Conservation (phyloP, 2,113 vertebrate genomes). For the Chaetura pelagica region DNA sequence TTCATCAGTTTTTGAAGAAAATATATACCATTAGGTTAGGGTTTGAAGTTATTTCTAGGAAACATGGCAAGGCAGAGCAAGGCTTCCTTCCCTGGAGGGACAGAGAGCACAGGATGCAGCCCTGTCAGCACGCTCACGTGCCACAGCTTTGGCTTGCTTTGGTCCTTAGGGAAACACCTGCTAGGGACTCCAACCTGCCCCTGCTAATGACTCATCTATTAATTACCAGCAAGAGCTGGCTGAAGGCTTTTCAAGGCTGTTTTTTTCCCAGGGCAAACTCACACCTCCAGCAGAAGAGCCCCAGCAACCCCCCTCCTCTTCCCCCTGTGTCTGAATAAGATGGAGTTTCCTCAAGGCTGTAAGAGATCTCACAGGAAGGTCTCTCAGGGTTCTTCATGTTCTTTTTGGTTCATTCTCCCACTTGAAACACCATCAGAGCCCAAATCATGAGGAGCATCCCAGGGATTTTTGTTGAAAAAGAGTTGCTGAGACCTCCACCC, state of each 20-base stretch:
- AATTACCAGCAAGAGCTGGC: background rate
- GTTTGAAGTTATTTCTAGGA: background rate
- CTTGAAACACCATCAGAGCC: background rate
- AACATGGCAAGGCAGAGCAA: fast-evolving
- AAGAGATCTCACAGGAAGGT: background rate
- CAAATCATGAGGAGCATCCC: background rate
- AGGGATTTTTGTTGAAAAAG: background rate
- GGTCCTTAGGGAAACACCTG: background rate
- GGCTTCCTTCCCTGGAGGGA: background rate
- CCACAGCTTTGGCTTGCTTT: background rate
- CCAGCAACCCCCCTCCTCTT: background rate
- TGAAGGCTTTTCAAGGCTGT: background rate
- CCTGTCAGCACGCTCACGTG: fast-evolving
- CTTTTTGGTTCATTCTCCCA: background rate
- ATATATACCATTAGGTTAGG: background rate
- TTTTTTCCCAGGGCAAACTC: background rate
- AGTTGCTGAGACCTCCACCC: background rate
- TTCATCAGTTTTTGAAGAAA: background rate
- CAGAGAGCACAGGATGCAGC: background rate
- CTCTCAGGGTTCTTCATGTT: background rate
- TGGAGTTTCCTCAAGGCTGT: background rate
- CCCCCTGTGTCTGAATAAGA: background rate
- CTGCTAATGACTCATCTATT: background rate
- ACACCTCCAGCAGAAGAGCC: background rate
- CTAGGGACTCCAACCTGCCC: background rate